Evolutionary conservation across 2,797 vertebrate species (phyloP).

Genomic region (Danio aesculapii): DNA sequence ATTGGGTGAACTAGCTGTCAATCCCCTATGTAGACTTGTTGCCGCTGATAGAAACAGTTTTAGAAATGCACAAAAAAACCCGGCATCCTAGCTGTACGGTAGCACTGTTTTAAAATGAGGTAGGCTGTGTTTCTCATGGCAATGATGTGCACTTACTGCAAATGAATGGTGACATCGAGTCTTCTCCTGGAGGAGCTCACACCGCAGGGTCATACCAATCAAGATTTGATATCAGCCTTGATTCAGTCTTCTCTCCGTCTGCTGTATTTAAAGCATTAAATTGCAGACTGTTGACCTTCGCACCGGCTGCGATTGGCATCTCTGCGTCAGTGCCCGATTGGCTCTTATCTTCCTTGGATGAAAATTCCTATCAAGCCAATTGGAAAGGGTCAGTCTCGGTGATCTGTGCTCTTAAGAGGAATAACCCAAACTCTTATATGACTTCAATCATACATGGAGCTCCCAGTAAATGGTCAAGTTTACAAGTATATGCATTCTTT

Average conservation of each 20-base stretch:
- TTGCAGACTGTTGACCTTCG: conserved; percentile 37
- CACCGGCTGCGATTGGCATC: conserved; percentile 22
- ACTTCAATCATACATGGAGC: neutral
- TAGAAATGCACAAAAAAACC: too few relatives aligned
- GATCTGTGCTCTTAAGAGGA: neutral
- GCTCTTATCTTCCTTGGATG: conserved; percentile 10
- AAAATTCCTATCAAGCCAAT: neutral
- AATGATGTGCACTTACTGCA: conserved; percentile 22
- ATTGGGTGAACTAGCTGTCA: too few relatives aligned
- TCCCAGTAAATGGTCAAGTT: neutral
- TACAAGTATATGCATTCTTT: neutral
- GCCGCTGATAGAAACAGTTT: too few relatives aligned
- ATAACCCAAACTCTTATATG: neutral
- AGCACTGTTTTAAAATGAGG: too few relatives aligned
- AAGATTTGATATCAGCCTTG: conserved; percentile 37
- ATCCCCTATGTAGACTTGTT: too few relatives aligned
- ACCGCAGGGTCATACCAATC: conserved; percentile 28
- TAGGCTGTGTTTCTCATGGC: conserved; percentile 5
- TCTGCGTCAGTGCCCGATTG: conserved; percentile 11
- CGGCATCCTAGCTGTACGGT: too few relatives aligned
- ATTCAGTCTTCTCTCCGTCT: conserved; percentile 32
- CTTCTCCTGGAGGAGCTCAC: neutral
- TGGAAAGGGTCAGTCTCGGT: neutral
- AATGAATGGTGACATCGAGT: conserved; percentile 17
- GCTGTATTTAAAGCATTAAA: conserved; percentile 22